Base-by-base conservation (phyloP, 2,113 vertebrate genomes). In the Rhea americana region DNA sequence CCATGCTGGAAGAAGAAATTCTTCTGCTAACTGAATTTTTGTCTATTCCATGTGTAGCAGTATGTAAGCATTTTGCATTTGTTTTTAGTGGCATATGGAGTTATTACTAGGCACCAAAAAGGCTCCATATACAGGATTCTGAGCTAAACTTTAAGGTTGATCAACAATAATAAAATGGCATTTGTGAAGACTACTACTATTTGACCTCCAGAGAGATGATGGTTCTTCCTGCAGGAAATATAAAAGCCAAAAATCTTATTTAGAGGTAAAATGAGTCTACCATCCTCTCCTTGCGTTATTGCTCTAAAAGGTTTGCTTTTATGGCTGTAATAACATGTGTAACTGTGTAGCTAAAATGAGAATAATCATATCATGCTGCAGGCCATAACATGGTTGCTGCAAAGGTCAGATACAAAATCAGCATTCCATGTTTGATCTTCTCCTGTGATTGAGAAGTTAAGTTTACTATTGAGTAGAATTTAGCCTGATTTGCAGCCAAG, bases 331-430 rank as follows among this genome's bases (percentile, higher is more conserved):
- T 84, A 90, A 88, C 83, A 93, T 37, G 45, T 85, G 41, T 87
- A 93, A 89, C 55, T 21, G 56, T 43, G 90, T 21, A 59, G 71
- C 41, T 90, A 91, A 93, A 94, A 85, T 62, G 63, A 70, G 74
- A 82, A 71, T 92, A 91, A 93, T 96, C 66, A 37, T 84, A 93
- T 81, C 58, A 62, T 85, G 50, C 93, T 96, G 94, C 67, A 89
- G 82, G 86, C 91, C 55, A 82, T 74, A 87, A 67, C 14, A 24
- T 48, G 74, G 84, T 91, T 90, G 80, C 74, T 94, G 77, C 62
- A 95, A 95, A 96, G 86, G 93, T 95, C 83, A 96, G 77, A 53
- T 82, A 59, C 24, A 78, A 91, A 90, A 87, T 92, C 77, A 48
- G 15, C 86, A 51, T 92, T 87, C 63, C 47, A 63, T 24, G 51